phyloP scores from a whole-genome alignment of 2,797 vertebrate genomes.

The Acipenser oxyrinchus region DNA sequence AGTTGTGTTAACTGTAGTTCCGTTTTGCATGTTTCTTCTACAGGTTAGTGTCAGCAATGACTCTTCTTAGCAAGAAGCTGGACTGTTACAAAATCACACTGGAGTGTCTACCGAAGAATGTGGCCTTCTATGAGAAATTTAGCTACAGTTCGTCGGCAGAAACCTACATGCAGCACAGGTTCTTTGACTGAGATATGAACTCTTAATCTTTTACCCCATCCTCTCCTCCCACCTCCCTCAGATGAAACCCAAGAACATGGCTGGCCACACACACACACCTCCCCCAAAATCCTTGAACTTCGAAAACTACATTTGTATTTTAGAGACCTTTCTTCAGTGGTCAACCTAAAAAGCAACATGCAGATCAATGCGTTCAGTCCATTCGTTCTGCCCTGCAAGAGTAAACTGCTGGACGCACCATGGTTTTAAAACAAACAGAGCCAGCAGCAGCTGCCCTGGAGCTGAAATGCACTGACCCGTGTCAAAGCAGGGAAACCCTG shows the following conservation, averaged over 20 bases:
- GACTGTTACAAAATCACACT: slow-evolving; percentile 96
- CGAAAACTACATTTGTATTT: too few relatives aligned
- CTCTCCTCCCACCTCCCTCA: neutral
- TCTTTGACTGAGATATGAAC: slow-evolving; percentile 59
- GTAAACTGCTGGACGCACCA: too few relatives aligned
- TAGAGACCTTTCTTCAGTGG: too few relatives aligned
- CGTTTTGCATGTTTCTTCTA: neutral
- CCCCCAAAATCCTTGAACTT: too few relatives aligned
- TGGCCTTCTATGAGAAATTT: slow-evolving; percentile 91
- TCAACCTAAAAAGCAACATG: too few relatives aligned
- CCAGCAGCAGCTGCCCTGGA: too few relatives aligned
- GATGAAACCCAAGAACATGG: slow-evolving; percentile 6
- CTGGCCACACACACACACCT: slow-evolving; percentile 1
- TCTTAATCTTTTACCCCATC: too few relatives aligned
- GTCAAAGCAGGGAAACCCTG: too few relatives aligned
- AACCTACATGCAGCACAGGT: slow-evolving; percentile 88
- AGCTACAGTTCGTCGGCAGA: slow-evolving; percentile 78
- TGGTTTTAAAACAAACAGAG: too few relatives aligned
- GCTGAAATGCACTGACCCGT: too few relatives aligned
- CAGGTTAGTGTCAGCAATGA: slow-evolving; percentile 82
- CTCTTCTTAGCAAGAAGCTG: slow-evolving; percentile 85
- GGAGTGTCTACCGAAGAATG: slow-evolving; percentile 86
- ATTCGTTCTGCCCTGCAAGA: too few relatives aligned
- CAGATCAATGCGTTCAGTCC: too few relatives aligned
- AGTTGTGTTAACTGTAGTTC: neutral